Evolutionary conservation across 2,888 invertebrate genomes (phyloP).

Genomic region (Watsonalla binaria): DNA sequence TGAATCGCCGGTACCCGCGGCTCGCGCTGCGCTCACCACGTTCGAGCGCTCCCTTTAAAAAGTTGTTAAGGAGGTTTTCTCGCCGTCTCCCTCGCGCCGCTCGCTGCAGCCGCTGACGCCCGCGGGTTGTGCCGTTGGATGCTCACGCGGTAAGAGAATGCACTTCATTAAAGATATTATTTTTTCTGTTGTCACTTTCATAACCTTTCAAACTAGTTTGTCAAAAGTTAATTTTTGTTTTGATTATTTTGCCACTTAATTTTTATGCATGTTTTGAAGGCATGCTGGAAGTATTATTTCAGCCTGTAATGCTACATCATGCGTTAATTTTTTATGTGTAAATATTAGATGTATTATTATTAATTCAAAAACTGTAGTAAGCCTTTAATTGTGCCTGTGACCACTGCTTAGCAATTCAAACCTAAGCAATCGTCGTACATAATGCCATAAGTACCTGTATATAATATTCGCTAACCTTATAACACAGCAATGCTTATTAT

Average conservation of each 20-base stretch:
- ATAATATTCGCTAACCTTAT: not conserved
- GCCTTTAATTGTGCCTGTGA: too few relatives aligned
- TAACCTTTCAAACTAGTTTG: not conserved
- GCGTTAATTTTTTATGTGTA: too few relatives aligned
- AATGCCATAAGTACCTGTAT: too few relatives aligned
- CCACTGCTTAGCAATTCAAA: too few relatives aligned
- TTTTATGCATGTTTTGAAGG: not conserved
- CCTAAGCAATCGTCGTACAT: too few relatives aligned
- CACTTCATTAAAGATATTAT: slow-evolving; percentile 11
- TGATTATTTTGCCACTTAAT: not conserved
- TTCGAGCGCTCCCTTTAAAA: slow-evolving; percentile 60
- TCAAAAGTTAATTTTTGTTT: not conserved
- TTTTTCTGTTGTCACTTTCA: slow-evolving; percentile 22
- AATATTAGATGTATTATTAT: too few relatives aligned
- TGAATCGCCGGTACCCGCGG: slow-evolving; percentile 75
- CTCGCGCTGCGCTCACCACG: slow-evolving; percentile 64
- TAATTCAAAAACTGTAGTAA: too few relatives aligned
- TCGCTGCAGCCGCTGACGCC: slow-evolving; percentile 51
- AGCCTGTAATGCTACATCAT: too few relatives aligned
- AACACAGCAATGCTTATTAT: not conserved
- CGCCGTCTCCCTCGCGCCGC: slow-evolving; percentile 66
- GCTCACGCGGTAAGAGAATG: slow-evolving; percentile 46
- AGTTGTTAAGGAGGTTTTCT: slow-evolving; percentile 57
- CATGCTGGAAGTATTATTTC: not conserved
- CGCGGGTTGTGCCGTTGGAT: slow-evolving; percentile 39